Base-by-base conservation (phyloP, 2,797 vertebrate species). In the Ptychobarbus kaznakovi region DNA sequence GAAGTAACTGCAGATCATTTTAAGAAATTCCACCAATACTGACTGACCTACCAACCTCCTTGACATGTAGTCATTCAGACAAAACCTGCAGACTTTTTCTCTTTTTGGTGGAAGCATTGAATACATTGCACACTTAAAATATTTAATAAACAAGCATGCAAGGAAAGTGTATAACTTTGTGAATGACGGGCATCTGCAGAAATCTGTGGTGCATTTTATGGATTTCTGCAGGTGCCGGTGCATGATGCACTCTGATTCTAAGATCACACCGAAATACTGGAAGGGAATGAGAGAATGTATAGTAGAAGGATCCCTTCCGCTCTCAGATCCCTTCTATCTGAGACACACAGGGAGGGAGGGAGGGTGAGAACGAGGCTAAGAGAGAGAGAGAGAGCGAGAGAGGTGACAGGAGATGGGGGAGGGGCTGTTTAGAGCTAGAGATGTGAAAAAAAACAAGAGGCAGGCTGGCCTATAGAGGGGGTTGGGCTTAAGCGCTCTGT, bases 241-340 rank as follows among this genome's bases (percentile, higher is more conserved):
- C 20, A 44, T n/a, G 20, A 70, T 58, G 74, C 63, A 16, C 9
- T 63, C 25, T 11, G 69, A 63, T 63, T 73, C 56, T 68, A 25
- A 77, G 63, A 77, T 84, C 44, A 72, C 65, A 65, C 25, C 74
- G 40, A 81, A 82, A 18, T 69, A 87, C 81, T 82, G 65, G 69
- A 76, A 80, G n/a, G 28, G 38, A 81, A 58, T 46, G 58, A 84
- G 66, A 76, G 63, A 66, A 25, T 66, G 78, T n/a, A 53, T 72
- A 73, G 77, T 90, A 90, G 91, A 91, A 88, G 89, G 87, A 88
- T 92, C 92, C 89, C 90, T 93, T 93, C 91, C 92, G 90, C 93
- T 93, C 92, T 92, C 92, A 90, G 92, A 92, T 94, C 92, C 94
- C 93, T 94, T 95, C 94, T 94, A 94, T 93, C 92, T 95, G 93